Conservation (phyloP, 2,888 invertebrate genomes). For the Boloria euphrosyne region DNA sequence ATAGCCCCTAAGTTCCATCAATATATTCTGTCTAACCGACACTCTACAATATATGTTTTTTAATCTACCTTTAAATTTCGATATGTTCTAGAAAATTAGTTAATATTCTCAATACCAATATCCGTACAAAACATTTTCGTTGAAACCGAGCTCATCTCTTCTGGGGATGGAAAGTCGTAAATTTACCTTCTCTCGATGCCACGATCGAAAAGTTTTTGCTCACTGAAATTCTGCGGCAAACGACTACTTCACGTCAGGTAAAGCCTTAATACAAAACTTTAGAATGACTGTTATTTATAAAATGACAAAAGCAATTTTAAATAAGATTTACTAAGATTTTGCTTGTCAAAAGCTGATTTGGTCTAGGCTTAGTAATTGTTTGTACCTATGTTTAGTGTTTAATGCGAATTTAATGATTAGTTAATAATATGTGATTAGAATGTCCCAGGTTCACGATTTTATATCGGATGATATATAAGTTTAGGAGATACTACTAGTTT, state of each 20-base stretch:
- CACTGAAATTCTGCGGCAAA: constrained; percentile 40
- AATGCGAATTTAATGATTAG: too few relatives aligned
- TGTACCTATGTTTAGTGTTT: too few relatives aligned
- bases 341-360: neutral
- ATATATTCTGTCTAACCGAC: too few relatives aligned
- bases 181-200: constrained; percentile 62
- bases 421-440: too few relatives aligned
- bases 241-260: constrained; percentile 43
- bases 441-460: too few relatives aligned
- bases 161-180: constrained; percentile 50
- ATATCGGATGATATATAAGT: too few relatives aligned
- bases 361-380: too few relatives aligned
- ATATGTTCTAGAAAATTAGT: neutral
- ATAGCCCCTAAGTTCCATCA: too few relatives aligned
- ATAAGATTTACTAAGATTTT: neutral
- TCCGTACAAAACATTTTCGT: constrained; percentile 42
- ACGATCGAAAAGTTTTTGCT: constrained; percentile 55
- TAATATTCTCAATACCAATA: constrained; percentile 8
- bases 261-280: constrained; percentile 48
- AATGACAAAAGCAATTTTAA: constrained; percentile 14
- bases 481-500: too few relatives aligned
- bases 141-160: constrained; percentile 47
- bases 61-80: too few relatives aligned
- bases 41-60: too few relatives aligned
- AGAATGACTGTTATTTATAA: constrained; percentile 27